Percentiles rank a stretch among this genome's conserved stretches.
phyloP scores from a whole-genome alignment of 2,888 invertebrate genomes.

The Zaprionus lineosus region DNA sequence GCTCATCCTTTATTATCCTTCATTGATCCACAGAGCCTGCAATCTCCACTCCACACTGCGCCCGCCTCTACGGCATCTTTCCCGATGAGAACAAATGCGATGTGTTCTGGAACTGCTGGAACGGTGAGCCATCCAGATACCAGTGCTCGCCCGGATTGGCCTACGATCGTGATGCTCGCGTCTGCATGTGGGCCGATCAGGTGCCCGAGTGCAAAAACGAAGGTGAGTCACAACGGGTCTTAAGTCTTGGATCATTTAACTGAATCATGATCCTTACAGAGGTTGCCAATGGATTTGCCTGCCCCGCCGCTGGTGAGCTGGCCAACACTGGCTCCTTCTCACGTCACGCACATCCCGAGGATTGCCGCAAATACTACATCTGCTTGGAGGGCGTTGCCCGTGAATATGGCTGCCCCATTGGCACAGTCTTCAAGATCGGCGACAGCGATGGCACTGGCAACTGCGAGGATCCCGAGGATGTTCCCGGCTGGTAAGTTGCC shows the following conservation, averaged over 20 bases:
- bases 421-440: constrained; percentile 97
- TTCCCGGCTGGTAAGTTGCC: constrained; percentile 95
- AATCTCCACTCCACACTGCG: constrained; percentile 91
- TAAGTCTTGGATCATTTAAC: not conserved
- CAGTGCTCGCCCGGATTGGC: constrained; percentile 97
- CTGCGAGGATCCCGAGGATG: constrained; percentile 97
- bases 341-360: constrained; percentile 96
- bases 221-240: constrained; percentile 84
- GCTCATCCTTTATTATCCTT: too few species aligned
- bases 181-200: constrained; percentile 98
- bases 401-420: constrained; percentile 97
- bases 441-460: constrained; percentile 94
- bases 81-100: constrained; percentile 93
- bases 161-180: constrained; percentile 95
- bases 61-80: constrained; percentile 95
- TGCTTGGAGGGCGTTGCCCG: constrained; percentile 95
- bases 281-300: constrained; percentile 94
- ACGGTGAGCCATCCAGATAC: constrained; percentile 95
- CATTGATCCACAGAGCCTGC: constrained; percentile 87
- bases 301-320: constrained; percentile 91
- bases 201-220: constrained; percentile 95
- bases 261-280: constrained; percentile 84
- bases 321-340: constrained; percentile 94
- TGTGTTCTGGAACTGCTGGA: constrained; percentile 98
- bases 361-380: constrained; percentile 97